A percentile compares a stretch with the other conserved stretches of the same genome.
These are phyloP conservation scores for Pseudomyrmex concolor DNA, from an alignment of 1,140 invertebrate species.

Conservation along the genomic window DNA sequence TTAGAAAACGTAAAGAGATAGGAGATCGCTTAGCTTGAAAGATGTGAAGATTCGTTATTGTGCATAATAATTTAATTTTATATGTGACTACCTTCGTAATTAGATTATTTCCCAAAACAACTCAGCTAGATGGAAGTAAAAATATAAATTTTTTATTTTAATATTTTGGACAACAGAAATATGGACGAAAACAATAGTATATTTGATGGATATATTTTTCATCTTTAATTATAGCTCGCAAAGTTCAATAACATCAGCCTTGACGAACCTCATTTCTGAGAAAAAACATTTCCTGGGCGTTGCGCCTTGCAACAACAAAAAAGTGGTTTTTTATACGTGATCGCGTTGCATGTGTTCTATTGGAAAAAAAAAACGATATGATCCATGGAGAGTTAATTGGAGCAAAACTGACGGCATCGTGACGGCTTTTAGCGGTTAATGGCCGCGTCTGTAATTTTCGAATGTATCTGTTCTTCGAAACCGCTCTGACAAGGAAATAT, in stretches of 20 bases:
- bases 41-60: not conserved
- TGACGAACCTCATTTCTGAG: no score
- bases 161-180: not conserved
- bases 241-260: not conserved
- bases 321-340: constrained; percentile 29
- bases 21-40: not conserved
- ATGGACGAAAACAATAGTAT: not conserved
- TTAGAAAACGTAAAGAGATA: not conserved
- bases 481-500: constrained; percentile 41
- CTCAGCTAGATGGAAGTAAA: not conserved
- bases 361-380: not conserved
- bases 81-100: not conserved
- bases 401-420: constrained; percentile 53
- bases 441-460: constrained; percentile 52
- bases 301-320: constrained; percentile 7
- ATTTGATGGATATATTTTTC: not conserved
- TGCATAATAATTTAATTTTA: not conserved
- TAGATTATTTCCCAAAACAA: not conserved
- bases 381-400: constrained; percentile 51
- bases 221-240: not conserved
- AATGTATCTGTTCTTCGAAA: constrained; percentile 40
- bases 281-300: constrained; percentile 18
- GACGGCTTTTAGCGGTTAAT: constrained; percentile 55
- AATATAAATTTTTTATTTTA: not conserved
- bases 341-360: constrained; percentile 10